Conservation (phyloP, 2,888 invertebrate genomes). For the Sminthurides aquaticus region DNA sequence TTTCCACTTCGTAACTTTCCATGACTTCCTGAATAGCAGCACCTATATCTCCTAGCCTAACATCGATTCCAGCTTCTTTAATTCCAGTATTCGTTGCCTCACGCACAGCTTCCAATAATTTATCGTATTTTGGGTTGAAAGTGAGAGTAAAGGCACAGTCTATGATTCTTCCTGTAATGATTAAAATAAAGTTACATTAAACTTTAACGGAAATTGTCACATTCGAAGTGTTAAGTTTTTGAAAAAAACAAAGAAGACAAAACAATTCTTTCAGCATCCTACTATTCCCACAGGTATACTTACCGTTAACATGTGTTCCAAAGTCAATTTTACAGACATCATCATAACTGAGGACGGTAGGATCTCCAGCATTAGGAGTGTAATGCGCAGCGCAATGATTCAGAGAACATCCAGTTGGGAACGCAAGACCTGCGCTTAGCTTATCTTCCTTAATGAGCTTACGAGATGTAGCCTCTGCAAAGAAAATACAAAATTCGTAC, state of each 20-base stretch:
- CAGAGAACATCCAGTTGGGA: constrained; percentile 90
- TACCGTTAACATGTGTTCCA: constrained; percentile 93
- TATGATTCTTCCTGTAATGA: constrained; percentile 69
- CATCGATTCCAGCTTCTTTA: constrained; percentile 86
- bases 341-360: constrained; percentile 85
- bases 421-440: constrained; percentile 84
- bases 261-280: too few relatives aligned
- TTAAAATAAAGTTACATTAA: background rate
- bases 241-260: background rate
- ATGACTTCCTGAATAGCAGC: constrained; percentile 94
- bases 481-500: too few relatives aligned
- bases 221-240: too few relatives aligned
- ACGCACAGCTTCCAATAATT: constrained; percentile 85
- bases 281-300: too few relatives aligned
- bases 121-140: constrained; percentile 94
- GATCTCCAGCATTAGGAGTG: constrained; percentile 96
- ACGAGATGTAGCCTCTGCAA: constrained; percentile 75
- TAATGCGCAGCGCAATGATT: constrained; percentile 99
- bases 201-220: background rate
- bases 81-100: constrained; percentile 99
- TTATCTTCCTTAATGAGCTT: constrained; percentile 90
- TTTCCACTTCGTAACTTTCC: constrained; percentile 97
- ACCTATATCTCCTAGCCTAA: constrained; percentile 90
- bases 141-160: constrained; percentile 98
- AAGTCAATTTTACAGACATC: constrained; percentile 99